A percentile compares a stretch with the other conserved stretches of the same genome.
Evolutionary conservation across 2,797 vertebrate species (phyloP).

Genomic region (Enteromius treurensis): DNA sequence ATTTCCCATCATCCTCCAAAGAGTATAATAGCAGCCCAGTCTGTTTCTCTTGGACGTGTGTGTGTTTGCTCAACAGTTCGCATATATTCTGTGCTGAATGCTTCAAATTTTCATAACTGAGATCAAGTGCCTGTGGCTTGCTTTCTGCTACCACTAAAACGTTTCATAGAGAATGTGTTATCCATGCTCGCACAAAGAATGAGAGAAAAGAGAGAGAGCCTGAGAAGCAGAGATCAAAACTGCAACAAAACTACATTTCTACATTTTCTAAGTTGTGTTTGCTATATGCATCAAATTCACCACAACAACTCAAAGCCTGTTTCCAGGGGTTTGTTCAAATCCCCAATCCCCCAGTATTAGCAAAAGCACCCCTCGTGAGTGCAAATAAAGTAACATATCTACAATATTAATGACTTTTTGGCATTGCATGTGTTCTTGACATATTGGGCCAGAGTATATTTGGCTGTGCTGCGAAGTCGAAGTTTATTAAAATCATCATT

Average conservation of each 20-base stretch:
- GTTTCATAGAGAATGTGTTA: constrained; percentile 30
- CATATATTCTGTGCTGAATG: constrained; percentile 72
- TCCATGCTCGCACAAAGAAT: neutral
- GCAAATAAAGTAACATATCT: constrained; percentile 3
- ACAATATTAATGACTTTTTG: neutral
- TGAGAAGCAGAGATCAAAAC: neutral
- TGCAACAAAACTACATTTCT: neutral
- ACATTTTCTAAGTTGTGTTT: neutral
- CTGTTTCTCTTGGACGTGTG: constrained; percentile 72
- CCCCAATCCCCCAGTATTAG: neutral
- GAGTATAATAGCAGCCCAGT: constrained; percentile 54
- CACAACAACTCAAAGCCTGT: neutral
- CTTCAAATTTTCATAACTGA: constrained; percentile 69
- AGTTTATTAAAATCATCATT: constrained; percentile 7
- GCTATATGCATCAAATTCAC: neutral
- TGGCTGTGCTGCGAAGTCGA: neutral
- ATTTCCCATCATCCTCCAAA: constrained; percentile 41
- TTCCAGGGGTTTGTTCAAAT: neutral
- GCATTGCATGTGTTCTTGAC: constrained; percentile 7
- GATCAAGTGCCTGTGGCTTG: constrained; percentile 51
- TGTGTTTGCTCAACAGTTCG: constrained; percentile 70
- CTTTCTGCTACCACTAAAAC: constrained; percentile 19
- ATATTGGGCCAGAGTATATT: neutral
- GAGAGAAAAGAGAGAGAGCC: neutral
- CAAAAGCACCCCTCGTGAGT: neutral